These are phyloP conservation scores for Aradophagus sp. DNA, from an alignment of 1,140 invertebrate species.

Conservation along the genomic window DNA sequence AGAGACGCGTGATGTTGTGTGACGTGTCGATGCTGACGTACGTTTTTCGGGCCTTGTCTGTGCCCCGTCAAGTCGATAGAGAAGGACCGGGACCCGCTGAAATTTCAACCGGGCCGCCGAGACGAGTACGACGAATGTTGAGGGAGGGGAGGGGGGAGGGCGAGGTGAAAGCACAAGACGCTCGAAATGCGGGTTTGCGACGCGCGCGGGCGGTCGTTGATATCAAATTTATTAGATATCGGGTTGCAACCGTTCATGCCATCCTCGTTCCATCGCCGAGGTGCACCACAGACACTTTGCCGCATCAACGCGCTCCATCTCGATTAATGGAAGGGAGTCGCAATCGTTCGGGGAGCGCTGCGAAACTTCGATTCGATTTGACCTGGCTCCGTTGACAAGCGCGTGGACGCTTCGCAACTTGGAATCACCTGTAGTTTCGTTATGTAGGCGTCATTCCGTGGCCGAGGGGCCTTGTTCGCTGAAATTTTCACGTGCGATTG, in stretches of 20 bases:
- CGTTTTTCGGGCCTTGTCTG: constrained; percentile 23
- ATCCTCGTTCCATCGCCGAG: constrained; percentile 32
- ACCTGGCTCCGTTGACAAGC: constrained; percentile 51
- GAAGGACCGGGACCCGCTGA: constrained; percentile 54
- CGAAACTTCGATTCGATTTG: constrained; percentile 56
- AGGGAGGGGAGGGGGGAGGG: constrained; percentile 13
- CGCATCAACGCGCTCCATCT: constrained; percentile 62
- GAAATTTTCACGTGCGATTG: constrained; percentile 7
- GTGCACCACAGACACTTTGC: constrained; percentile 61
- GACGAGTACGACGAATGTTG: constrained; percentile 33
- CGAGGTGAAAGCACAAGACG: constrained; percentile 4
- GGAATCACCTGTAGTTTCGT: constrained; percentile 41
- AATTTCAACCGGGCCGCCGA: constrained; percentile 66
- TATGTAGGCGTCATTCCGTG: constrained; percentile 44
- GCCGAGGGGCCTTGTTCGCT: constrained; percentile 12
- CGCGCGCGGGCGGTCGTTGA: constrained; percentile 64
- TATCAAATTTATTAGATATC: constrained; percentile 72
- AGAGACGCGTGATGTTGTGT: constrained; percentile 21
- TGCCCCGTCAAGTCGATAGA: constrained; percentile 14
- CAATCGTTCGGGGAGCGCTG: constrained; percentile 23
- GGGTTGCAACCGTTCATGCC: constrained; percentile 61
- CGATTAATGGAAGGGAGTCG: constrained; percentile 37
- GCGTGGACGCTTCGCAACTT: constrained; percentile 13
- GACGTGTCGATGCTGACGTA: constrained; percentile 33
- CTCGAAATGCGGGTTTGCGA: constrained; percentile 43